These are phyloP conservation scores for Sparus aurata DNA, from an alignment of 2,797 vertebrate species.

Conservation along the genomic window DNA sequence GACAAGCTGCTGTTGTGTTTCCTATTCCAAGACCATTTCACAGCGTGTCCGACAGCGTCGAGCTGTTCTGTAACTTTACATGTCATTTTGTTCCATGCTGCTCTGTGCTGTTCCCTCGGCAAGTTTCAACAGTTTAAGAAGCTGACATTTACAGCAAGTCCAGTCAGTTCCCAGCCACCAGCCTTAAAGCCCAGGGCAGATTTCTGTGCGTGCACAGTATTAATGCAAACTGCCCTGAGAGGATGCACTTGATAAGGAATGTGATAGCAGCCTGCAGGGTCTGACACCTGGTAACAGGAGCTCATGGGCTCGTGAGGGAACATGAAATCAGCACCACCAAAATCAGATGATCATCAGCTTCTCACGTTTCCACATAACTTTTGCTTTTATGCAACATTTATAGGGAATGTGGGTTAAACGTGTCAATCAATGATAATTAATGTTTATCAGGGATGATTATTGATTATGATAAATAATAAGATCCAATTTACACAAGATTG, in stretches of 20 bases:
- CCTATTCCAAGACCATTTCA: not conserved
- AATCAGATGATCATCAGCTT: slow-evolving; percentile 19
- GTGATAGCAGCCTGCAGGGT: slow-evolving; percentile 27
- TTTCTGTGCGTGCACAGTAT: slow-evolving; percentile 14
- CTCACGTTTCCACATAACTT: not conserved
- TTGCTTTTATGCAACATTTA: no score
- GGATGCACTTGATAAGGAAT: slow-evolving; percentile 53
- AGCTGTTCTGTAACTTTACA: slow-evolving; percentile 19
- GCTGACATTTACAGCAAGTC: slow-evolving; percentile 58
- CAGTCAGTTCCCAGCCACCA: slow-evolving; percentile 34
- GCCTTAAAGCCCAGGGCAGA: slow-evolving; percentile 37
- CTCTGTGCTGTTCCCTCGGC: slow-evolving; percentile 4
- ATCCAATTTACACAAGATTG: no score
- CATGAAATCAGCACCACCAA: slow-evolving; percentile 17
- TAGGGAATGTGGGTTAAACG: no score
- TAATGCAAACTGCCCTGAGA: slow-evolving; percentile 38
- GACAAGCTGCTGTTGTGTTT: not conserved
- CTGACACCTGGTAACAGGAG: slow-evolving; percentile 33
- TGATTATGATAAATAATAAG: no score
- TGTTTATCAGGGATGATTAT: no score
- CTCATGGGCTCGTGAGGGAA: slow-evolving; percentile 30
- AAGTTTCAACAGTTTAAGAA: slow-evolving; percentile 27
- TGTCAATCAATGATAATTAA: no score
- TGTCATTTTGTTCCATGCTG: slow-evolving; percentile 3
- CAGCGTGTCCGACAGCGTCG: slow-evolving; percentile 9